A percentile compares a stretch with the other conserved stretches of the same genome.
Conservation (phyloP, 2,888 invertebrate genomes). For the Thymelicus sylvestris region DNA sequence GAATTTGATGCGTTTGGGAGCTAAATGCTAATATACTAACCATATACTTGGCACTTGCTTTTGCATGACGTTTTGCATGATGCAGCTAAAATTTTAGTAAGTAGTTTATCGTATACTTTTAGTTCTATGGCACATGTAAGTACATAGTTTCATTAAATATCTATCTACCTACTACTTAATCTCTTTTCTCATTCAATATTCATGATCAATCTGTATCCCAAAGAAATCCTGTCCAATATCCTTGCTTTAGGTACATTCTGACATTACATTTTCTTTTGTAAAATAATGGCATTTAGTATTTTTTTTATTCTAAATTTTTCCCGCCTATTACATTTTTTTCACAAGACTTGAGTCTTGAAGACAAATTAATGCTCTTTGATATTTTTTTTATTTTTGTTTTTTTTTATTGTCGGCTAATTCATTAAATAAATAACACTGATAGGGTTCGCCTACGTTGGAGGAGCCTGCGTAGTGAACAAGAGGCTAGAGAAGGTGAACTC, state of each 20-base stretch:
- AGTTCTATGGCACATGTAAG: slow-evolving; percentile 9
- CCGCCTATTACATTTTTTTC: not conserved
- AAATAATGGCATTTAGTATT: not conserved
- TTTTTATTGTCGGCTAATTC: slow-evolving; percentile 19
- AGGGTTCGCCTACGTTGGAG: slow-evolving; percentile 98
- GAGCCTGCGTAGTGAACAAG: slow-evolving; percentile 98
- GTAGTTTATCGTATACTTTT: slow-evolving; percentile 14
- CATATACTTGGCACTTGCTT: not conserved
- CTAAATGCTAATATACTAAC: not conserved
- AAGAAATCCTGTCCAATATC: not conserved
- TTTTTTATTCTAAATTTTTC: not conserved
- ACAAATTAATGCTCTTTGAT: not conserved
- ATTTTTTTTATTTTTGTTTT: slow-evolving; percentile 17
- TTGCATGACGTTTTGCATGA: slow-evolving; percentile 22
- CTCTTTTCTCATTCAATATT: not conserved
- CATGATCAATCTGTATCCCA: slow-evolving; percentile 6
- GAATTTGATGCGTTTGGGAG: not conserved
- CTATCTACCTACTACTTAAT: not conserved
- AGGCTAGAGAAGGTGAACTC: slow-evolving; percentile 97
- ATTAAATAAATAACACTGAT: slow-evolving; percentile 43
- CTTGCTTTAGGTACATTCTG: slow-evolving; percentile 9
- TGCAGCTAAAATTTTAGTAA: not conserved
- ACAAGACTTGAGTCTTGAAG: too few relatives aligned
- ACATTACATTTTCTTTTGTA: not conserved
- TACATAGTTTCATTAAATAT: not conserved